phyloP scores from a whole-genome alignment of 2,888 invertebrate genomes.

The Merodon equestris region DNA sequence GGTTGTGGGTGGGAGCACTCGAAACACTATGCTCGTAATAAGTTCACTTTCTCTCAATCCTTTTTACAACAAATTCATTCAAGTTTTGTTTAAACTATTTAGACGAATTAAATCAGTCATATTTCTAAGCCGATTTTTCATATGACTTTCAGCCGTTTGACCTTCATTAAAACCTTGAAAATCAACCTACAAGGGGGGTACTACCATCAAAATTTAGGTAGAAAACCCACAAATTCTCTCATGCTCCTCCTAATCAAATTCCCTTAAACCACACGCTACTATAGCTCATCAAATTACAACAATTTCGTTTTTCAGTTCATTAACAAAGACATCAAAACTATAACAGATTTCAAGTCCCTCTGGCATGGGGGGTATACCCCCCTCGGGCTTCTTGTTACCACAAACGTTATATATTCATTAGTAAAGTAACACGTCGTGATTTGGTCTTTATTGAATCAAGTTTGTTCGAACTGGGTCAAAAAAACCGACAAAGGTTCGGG shows the following conservation, averaged over 20 bases:
- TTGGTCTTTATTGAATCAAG: constrained; percentile 9
- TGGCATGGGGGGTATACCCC: constrained; percentile 11
- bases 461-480: constrained; percentile 37
- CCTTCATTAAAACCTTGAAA: constrained; percentile 14
- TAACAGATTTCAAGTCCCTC: constrained; percentile 6
- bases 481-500: constrained; percentile 45
- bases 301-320: constrained; percentile 13
- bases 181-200: constrained; percentile 29
- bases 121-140: neutral
- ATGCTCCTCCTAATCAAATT: constrained; percentile 13
- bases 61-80: neutral
- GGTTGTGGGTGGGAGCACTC: neutral
- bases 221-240: constrained; percentile 18
- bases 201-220: constrained; percentile 34
- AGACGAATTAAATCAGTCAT: neutral
- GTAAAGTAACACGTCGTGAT: constrained; percentile 41
- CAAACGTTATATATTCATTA: constrained; percentile 48
- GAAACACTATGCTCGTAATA: no score
- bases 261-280: neutral
- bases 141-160: neutral
- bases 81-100: neutral
- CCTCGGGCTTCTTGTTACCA: neutral
- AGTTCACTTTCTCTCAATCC: neutral
- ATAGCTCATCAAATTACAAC: constrained; percentile 8
- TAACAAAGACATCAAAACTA: constrained; percentile 28